phyloP scores from a whole-genome alignment of 2,888 invertebrate genomes.

The Cephus spinipes region DNA sequence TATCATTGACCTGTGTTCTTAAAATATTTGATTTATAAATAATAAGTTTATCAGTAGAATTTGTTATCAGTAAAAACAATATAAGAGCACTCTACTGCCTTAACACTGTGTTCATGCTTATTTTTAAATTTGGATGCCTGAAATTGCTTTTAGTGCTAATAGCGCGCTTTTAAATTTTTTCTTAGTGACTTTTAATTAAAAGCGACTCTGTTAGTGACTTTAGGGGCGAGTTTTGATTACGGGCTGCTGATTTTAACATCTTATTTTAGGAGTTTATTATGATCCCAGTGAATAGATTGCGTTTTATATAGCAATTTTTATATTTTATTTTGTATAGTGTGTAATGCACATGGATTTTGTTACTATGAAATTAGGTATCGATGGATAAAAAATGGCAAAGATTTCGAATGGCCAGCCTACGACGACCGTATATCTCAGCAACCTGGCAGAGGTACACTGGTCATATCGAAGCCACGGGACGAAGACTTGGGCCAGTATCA shows the following conservation, averaged over 20 bases:
- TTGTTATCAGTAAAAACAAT: neutral
- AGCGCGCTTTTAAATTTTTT: too few species aligned
- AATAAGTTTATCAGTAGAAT: neutral
- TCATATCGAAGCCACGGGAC: slow-evolving; percentile 87
- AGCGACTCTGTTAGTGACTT: too few species aligned
- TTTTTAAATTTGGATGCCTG: neutral
- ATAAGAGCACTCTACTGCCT: neutral
- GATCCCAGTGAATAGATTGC: slow-evolving; percentile 4
- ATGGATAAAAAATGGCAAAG: slow-evolving; percentile 96
- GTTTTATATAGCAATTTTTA: neutral
- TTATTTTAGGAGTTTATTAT: neutral
- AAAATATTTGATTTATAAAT: neutral
- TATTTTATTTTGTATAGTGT: neutral
- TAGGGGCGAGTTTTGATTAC: too few species aligned
- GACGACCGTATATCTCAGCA: slow-evolving; percentile 95
- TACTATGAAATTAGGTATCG: slow-evolving; percentile 72
- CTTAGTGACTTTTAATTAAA: too few species aligned
- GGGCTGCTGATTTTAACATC: neutral
- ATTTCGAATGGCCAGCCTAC: slow-evolving; percentile 94
- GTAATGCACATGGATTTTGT: neutral
- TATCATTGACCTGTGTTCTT: neutral
- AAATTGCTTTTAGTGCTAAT: too few species aligned
- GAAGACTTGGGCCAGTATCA: slow-evolving; percentile 96
- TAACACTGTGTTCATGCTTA: neutral
- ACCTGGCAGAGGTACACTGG: slow-evolving; percentile 92